Percentiles rank a stretch among this genome's conserved stretches.
Evolutionary conservation across 2,888 invertebrate species (phyloP).

Genomic region (Hyppa rectilinea): DNA sequence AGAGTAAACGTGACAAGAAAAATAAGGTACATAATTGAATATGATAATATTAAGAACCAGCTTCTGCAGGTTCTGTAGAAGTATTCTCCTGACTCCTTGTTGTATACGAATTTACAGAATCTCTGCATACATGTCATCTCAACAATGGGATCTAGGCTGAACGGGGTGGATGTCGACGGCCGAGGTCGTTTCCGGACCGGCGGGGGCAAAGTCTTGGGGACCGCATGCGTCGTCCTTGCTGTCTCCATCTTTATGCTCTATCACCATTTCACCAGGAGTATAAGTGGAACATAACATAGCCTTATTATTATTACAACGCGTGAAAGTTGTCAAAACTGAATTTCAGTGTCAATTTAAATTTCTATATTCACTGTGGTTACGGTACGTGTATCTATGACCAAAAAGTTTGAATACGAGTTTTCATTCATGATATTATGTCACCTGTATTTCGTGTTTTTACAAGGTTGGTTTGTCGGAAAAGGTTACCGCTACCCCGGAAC

Average conservation of each 20-base stretch:
- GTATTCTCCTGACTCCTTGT: constrained; percentile 71
- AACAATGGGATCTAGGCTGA: background rate
- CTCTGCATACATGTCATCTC: constrained; percentile 36
- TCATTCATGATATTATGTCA: background rate
- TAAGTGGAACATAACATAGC: constrained; percentile 26
- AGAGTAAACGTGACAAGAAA: constrained; percentile 80
- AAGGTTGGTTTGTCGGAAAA: no score
- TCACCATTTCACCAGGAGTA: constrained; percentile 30
- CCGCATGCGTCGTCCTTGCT: background rate
- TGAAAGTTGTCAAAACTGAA: constrained; percentile 45
- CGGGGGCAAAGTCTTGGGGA: constrained; percentile 2
- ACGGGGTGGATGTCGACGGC: constrained; percentile 31
- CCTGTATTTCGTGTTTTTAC: background rate
- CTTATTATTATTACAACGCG: constrained; percentile 10
- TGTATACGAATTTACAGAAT: constrained; percentile 70
- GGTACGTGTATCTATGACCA: constrained; percentile 5
- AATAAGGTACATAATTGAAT: constrained; percentile 79
- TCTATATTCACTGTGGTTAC: constrained; percentile 47
- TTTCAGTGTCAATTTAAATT: constrained; percentile 42
- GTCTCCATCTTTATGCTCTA: background rate
- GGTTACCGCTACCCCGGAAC: no score
- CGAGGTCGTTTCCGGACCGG: background rate
- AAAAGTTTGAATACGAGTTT: constrained; percentile 9
- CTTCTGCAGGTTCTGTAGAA: constrained; percentile 78
- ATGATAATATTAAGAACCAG: constrained; percentile 77